Base-by-base conservation (phyloP, 2,888 invertebrate species). In the Melolontha melolontha region DNA sequence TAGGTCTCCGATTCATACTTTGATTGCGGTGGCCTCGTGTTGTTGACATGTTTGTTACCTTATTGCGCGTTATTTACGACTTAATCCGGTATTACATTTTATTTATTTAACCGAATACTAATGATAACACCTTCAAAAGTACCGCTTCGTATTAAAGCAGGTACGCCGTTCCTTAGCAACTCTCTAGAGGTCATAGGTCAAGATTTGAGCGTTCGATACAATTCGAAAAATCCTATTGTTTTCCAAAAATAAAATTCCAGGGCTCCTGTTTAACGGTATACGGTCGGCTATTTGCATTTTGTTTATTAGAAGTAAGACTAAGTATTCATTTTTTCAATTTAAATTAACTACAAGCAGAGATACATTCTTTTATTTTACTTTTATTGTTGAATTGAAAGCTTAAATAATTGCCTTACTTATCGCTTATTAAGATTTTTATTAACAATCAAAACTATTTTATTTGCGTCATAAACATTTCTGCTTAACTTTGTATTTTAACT, bases 1-100 rank as follows among this genome's bases (percentile, higher is more conserved):
- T 14, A 42, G 42, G 22, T 57, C 41, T 57, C n/a, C n/a, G 49
- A 44, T 44, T 49, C 39, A 29, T n/a, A 14, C 11, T 34, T 55
- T 47, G 66, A 41, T 14, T 47, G 17, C 47, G 44, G 75, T 79
- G 78, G 77, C 78, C 78, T 78, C 79, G 77, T 79, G 77, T 77
- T 74, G 71, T 73, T 72, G 73, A 75, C 74, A 74, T 73, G 72
- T 74, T 70, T 67, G 39, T 69, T 69, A 70, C 70, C 71, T 74
- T 74, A 74, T 73, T 74, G 71, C 72, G 73, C 72, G 67, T 72
- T 75, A 72, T 67, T 64, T 66, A 42, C 55, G 40, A 49, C 41
- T 49, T 49, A 57, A 68, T 59, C 50, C 29, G 47, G 41, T 57
- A 62, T 69, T 62, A 52, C 64, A 27, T 50, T 59, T 64, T 64